Conservation (phyloP, 2,888 invertebrate species). For the Cheilosia scutellata region DNA sequence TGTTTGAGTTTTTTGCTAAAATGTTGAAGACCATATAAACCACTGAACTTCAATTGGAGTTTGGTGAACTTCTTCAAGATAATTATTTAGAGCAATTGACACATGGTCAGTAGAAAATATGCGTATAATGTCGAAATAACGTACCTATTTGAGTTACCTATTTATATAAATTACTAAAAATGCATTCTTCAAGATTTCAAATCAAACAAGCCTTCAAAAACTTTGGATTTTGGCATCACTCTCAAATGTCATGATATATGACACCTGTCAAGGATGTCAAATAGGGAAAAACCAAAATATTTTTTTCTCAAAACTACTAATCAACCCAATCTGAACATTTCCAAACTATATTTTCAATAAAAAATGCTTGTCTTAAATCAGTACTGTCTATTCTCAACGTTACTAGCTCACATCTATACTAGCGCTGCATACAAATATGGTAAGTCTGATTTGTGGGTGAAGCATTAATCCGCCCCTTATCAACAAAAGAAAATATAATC, state of each 20-base stretch:
- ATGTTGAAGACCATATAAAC: too few relatives aligned
- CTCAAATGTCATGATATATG: constrained; percentile 3
- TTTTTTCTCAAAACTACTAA: constrained; percentile 43
- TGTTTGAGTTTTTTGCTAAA: too few relatives aligned
- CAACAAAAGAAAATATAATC: not conserved
- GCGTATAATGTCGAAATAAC: too few relatives aligned
- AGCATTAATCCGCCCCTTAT: constrained; percentile 8
- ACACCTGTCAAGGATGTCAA: constrained; percentile 61
- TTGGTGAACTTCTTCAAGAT: too few relatives aligned
- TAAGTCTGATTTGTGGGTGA: constrained; percentile 67
- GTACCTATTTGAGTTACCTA: too few relatives aligned
- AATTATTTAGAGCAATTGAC: too few relatives aligned
- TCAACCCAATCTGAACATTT: constrained; percentile 45
- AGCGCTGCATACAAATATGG: constrained; percentile 77
- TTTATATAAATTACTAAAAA: too few relatives aligned
- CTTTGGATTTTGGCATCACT: constrained; percentile 44
- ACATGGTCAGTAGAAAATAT: too few relatives aligned
- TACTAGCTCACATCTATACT: constrained; percentile 38
- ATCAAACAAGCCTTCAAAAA: constrained; percentile 8
- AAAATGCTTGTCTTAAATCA: constrained; percentile 50
- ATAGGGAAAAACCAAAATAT: constrained; percentile 65
- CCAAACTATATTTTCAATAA: not conserved
- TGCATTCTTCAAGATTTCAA: not conserved
- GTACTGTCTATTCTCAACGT: constrained; percentile 47
- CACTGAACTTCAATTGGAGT: too few relatives aligned